Evolutionary conservation across 2,797 vertebrate genomes (phyloP).

Genomic region (Myotis pilosus): DNA sequence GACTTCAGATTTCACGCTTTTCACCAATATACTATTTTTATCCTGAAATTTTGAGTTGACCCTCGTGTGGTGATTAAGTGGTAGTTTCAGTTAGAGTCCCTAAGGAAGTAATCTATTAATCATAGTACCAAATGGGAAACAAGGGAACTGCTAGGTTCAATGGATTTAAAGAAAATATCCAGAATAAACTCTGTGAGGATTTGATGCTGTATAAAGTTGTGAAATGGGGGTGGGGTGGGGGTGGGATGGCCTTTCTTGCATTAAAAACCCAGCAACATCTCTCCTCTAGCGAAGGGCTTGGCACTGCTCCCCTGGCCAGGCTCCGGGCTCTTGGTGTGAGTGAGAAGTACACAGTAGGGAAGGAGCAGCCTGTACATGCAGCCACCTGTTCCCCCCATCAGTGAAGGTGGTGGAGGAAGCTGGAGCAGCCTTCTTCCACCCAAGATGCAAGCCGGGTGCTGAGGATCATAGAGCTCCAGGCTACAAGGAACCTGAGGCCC

Average conservation of each 20-base stretch:
- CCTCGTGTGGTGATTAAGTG: background rate
- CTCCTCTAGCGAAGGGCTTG: background rate
- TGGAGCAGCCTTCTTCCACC: background rate
- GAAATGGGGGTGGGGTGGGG: background rate
- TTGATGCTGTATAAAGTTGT: background rate
- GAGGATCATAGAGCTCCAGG: background rate
- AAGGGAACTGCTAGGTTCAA: background rate
- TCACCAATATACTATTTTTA: background rate
- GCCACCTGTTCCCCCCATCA: background rate
- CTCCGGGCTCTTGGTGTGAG: background rate
- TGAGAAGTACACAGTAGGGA: background rate
- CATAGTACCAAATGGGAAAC: background rate
- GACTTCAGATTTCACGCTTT: background rate
- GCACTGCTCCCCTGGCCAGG: accelerated
- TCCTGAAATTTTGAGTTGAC: background rate
- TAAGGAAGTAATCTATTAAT: background rate
- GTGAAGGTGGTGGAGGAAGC: background rate
- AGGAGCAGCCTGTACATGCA: accelerated
- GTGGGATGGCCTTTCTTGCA: background rate
- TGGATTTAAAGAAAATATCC: background rate
- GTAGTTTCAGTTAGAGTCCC: background rate
- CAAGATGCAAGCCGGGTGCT: background rate
- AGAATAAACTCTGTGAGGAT: background rate
- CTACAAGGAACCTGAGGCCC: background rate
- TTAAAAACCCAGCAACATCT: background rate